Base-by-base conservation (phyloP, 2,888 invertebrate species). In the Tipula helvola region DNA sequence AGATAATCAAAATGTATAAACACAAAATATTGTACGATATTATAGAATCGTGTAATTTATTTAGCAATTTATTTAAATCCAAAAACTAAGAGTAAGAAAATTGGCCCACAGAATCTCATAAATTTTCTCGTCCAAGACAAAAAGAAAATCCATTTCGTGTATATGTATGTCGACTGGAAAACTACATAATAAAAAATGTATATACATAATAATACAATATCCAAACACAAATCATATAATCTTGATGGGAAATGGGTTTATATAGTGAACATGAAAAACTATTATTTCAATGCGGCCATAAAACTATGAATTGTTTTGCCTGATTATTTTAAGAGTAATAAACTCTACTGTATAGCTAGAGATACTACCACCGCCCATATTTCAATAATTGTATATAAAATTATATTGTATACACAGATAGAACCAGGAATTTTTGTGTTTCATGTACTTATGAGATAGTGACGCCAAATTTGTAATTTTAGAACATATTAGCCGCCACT, bases 21-120 rank as follows among this genome's bases (percentile, higher is more conserved):
- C 71, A 71, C 71, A 71, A 71, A 71, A 71, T 71, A 71, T 71
- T 71, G 71, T 71, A 71, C 71, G 28, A 71, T 71, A 71, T 71
- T 71, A 71, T 71, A 71, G 71, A 71, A 71, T 71, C 18, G 71
- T 71, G 71, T 71, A 71, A 71, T 71, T 71, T 71, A 71, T 71
- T 71, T 71, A 71, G 71, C 71, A 71, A 71, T 71, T 71, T 71
- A 71, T 71, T 71, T 71, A 71, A 71, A 71, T 71, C 71, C 71
- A 28, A 71, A 71, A 71, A 71, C 71, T 71, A 71, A 71, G 71
- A 71, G 71, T 28, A 71, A 71, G 71, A 71, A 71, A 71, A 71
- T 71, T 71, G 71, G 71, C 71, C 71, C 71, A 71, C 71, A 71
- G 71, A 71, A 71, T 12, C 18, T 71, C 71, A 71, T 71, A 71